These are phyloP conservation scores for Sturmia bella DNA, from an alignment of 2,888 invertebrate species.

Conservation along the genomic window DNA sequence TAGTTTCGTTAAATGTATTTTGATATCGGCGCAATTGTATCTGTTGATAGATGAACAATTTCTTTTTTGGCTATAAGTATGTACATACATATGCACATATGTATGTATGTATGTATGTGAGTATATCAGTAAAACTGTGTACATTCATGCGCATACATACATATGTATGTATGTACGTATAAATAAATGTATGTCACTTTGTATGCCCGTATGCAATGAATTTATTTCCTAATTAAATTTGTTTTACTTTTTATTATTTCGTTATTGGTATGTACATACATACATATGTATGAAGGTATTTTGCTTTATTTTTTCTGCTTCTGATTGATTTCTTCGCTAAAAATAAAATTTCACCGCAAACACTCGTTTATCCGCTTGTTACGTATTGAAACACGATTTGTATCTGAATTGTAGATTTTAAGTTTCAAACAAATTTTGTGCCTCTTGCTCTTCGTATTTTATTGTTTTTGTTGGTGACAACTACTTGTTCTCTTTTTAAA, in stretches of 20 bases:
- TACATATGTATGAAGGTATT: too few relatives aligned
- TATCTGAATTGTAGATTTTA: slow-evolving; percentile 68
- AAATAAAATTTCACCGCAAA: slow-evolving; percentile 49
- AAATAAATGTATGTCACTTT: not conserved
- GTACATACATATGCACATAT: not conserved
- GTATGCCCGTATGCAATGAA: not conserved
- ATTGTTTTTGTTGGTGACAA: slow-evolving; percentile 23
- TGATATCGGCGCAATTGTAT: not conserved
- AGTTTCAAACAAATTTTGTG: slow-evolving; percentile 55
- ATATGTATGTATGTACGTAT: not conserved
- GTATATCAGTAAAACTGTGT: too few relatives aligned
- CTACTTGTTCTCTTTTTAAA: slow-evolving; percentile 46
- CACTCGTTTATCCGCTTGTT: slow-evolving; percentile 53
- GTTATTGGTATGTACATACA: too few relatives aligned
- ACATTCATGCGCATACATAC: too few relatives aligned
- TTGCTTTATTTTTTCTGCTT: slow-evolving; percentile 10
- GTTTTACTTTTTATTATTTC: slow-evolving; percentile 23
- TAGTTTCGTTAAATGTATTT: not conserved
- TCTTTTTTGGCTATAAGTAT: not conserved
- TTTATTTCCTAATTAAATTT: slow-evolving; percentile 13
- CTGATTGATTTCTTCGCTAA: slow-evolving; percentile 25
- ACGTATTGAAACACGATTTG: slow-evolving; percentile 68
- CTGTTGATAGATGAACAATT: not conserved
- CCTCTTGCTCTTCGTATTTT: slow-evolving; percentile 47
- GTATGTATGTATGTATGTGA: not conserved